These are phyloP conservation scores for Pterois miles DNA, from an alignment of 2,797 vertebrate genomes.

Conservation along the genomic window DNA sequence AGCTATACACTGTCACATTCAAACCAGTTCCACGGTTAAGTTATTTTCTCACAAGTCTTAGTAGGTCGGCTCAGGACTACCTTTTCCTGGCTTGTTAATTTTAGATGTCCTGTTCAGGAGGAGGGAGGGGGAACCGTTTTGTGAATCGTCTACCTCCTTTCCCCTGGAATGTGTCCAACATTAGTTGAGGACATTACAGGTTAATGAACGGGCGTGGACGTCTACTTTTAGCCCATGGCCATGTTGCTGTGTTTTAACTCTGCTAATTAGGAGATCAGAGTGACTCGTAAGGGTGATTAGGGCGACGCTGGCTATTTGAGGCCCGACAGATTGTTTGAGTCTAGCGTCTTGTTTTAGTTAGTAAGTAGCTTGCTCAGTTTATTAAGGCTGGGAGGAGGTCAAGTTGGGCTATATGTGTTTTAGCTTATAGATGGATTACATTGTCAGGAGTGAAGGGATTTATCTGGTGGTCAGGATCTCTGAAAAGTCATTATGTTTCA, in stretches of 20 bases:
- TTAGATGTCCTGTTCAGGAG: slow-evolving; percentile 20
- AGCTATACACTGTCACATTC: background rate
- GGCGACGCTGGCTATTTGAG: slow-evolving; percentile 33
- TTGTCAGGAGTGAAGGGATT: background rate
- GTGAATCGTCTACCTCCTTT: slow-evolving; percentile 12
- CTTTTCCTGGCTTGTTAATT: slow-evolving; percentile 28
- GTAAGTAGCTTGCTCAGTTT: slow-evolving; percentile 41
- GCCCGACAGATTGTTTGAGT: slow-evolving; percentile 7
- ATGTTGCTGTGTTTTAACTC: slow-evolving; percentile 21
- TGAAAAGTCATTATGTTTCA: no score
- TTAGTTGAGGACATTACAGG: background rate
- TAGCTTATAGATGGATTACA: no score
- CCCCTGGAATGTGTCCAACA: background rate
- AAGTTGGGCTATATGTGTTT: background rate
- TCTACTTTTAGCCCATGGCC: slow-evolving; percentile 19
- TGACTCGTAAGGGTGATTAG: slow-evolving; percentile 47
- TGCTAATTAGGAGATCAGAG: slow-evolving; percentile 31
- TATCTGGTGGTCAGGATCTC: background rate
- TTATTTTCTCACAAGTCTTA: background rate
- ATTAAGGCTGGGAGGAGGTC: slow-evolving; percentile 2
- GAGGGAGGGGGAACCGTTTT: background rate
- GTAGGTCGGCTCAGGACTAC: slow-evolving; percentile 7
- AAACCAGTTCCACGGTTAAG: background rate
- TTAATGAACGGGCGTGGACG: background rate
- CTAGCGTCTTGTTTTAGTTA: slow-evolving; percentile 27